Conservation (phyloP, 2,888 invertebrate genomes). For the Diachrysia chrysitis region DNA sequence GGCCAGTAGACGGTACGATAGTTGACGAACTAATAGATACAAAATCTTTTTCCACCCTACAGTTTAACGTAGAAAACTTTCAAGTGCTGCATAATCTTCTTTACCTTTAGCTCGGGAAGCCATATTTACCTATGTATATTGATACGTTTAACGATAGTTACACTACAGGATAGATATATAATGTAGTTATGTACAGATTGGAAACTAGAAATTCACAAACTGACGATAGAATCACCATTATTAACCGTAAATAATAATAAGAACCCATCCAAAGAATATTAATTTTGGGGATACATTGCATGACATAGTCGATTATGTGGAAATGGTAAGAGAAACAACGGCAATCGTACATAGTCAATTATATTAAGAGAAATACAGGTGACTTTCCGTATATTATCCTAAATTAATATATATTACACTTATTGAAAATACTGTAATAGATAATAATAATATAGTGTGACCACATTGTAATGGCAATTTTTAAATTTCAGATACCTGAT, state of each 20-base stretch:
- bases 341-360: too few species aligned
- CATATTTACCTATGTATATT: slow-evolving; percentile 58
- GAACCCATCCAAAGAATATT: too few species aligned
- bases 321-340: too few species aligned
- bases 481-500: slow-evolving; percentile 92
- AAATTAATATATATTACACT: too few species aligned
- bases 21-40: slow-evolving; percentile 60
- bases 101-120: slow-evolving; percentile 73
- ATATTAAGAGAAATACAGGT: too few species aligned
- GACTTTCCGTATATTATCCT: too few species aligned
- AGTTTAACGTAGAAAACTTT: slow-evolving; percentile 67
- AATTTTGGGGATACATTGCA: too few species aligned
- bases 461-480: background rate
- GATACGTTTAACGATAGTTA: background rate
- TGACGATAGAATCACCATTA: background rate
- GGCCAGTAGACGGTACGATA: slow-evolving; percentile 14
- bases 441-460: background rate
- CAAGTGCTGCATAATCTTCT: slow-evolving; percentile 79
- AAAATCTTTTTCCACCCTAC: slow-evolving; percentile 69
- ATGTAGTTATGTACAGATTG: background rate
- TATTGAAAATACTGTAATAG: too few species aligned
- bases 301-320: too few species aligned
- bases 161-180: slow-evolving; percentile 18
- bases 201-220: background rate
- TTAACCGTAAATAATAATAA: too few species aligned